Percentiles rank a stretch among this genome's conserved stretches.
Conservation (phyloP, 2,797 vertebrate genomes). For the Pseudomugil tenellus region DNA sequence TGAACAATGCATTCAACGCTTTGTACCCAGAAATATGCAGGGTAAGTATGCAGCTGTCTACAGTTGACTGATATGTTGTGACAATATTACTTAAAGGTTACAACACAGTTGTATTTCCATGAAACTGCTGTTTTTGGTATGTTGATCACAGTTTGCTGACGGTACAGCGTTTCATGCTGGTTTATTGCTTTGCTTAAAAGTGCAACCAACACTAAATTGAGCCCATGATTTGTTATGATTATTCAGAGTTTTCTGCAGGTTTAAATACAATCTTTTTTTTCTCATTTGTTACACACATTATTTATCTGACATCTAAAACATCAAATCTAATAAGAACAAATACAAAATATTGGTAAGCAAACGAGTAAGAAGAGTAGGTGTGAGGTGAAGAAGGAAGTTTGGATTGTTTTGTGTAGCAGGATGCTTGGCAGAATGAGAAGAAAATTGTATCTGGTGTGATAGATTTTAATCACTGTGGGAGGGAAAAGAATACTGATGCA, state of each 20-base stretch:
- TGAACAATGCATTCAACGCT: neutral
- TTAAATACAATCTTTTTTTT: conserved; percentile 3
- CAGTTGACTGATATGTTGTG: conserved; percentile 58
- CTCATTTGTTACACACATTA: neutral
- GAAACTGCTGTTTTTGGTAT: conserved; percentile 40
- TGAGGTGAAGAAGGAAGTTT: conserved; percentile 31
- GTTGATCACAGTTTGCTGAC: conserved; percentile 27
- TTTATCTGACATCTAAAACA: neutral
- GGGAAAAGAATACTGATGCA: conserved; percentile 62
- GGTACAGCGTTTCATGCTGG: conserved; percentile 24
- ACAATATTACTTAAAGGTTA: conserved; percentile 53
- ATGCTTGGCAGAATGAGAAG: conserved; percentile 56
- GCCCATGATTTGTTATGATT: conserved; percentile 17
- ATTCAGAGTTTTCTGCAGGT: conserved; percentile 9
- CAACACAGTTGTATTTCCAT: conserved; percentile 30
- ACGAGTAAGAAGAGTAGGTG: conserved; percentile 26
- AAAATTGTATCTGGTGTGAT: conserved; percentile 58
- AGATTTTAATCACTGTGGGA: conserved; percentile 74
- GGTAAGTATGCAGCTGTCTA: conserved; percentile 32
- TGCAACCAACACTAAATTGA: conserved; percentile 22
- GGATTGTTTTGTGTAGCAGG: conserved; percentile 45
- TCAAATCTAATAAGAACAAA: neutral
- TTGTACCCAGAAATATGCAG: conserved; percentile 6
- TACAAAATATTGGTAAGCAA: conserved; percentile 14
- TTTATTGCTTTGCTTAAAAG: conserved; percentile 13